Conservation (phyloP, 2,888 invertebrate genomes). For the Metellina segmentata region DNA sequence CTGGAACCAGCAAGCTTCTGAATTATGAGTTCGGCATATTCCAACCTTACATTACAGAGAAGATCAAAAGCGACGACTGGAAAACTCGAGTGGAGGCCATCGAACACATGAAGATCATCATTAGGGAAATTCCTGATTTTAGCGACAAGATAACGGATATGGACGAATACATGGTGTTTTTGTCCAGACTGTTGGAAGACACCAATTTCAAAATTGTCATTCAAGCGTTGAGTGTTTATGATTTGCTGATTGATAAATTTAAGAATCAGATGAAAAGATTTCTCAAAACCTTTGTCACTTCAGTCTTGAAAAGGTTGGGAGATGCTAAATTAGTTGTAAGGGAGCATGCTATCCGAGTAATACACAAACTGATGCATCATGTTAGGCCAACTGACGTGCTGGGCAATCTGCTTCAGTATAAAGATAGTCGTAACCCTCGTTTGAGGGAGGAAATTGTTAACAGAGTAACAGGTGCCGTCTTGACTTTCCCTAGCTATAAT, state of each 20-base stretch:
- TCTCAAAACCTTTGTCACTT: conserved; percentile 82
- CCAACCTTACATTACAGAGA: conserved; percentile 81
- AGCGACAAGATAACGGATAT: conserved; percentile 84
- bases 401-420: conserved; percentile 83
- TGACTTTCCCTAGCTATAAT: conserved; percentile 90
- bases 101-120: conserved; percentile 84
- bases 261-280: conserved; percentile 81
- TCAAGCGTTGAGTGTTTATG: conserved; percentile 82
- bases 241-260: conserved; percentile 81
- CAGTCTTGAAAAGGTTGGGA: conserved; percentile 82
- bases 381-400: conserved; percentile 83
- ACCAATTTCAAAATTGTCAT: conserved; percentile 83
- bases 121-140: conserved; percentile 79
- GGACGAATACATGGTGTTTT: conserved; percentile 85
- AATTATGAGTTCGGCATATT: conserved; percentile 81
- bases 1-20: conserved; percentile 39
- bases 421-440: conserved; percentile 82
- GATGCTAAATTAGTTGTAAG: conserved; percentile 83
- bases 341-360: conserved; percentile 82
- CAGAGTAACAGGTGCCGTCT: conserved; percentile 88
- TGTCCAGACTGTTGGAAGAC: conserved; percentile 85
- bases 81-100: conserved; percentile 84
- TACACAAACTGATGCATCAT: conserved; percentile 83
- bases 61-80: conserved; percentile 83
- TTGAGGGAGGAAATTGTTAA: conserved; percentile 89